Evolutionary conservation across 2,797 vertebrate genomes (phyloP).

Genomic region (Sphenodon punctatus): DNA sequence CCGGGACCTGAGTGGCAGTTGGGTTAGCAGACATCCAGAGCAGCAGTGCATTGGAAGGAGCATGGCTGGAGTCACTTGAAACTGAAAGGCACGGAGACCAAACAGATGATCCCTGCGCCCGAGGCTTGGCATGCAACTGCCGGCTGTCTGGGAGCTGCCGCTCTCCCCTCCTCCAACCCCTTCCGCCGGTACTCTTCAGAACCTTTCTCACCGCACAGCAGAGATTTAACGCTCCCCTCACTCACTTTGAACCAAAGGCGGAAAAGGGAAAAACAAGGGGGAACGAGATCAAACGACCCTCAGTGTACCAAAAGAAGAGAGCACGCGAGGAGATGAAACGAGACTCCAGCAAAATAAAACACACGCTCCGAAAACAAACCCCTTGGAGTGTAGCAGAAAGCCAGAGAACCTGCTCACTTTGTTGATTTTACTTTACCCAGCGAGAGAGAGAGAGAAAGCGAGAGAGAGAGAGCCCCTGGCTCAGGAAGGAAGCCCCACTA

Average conservation of each 20-base stretch:
- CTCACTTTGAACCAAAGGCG: background rate
- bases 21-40: background rate
- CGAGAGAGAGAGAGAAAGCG: background rate
- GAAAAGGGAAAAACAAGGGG: background rate
- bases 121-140: background rate
- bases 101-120: background rate
- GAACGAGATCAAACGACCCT: background rate
- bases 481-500: background rate
- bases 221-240: rapidly evolving
- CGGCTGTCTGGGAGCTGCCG: background rate
- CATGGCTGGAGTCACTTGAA: background rate
- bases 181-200: background rate
- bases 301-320: background rate
- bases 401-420: background rate
- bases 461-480: rapidly evolving
- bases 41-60: background rate
- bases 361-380: background rate
- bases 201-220: background rate
- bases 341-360: background rate
- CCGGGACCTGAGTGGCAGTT: background rate
- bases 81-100: background rate
- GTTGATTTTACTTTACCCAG: background rate
- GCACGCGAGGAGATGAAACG: background rate
- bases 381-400: background rate
- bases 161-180: background rate